Percentiles rank a stretch among this genome's conserved stretches.
phyloP scores from a whole-genome alignment of 2,888 invertebrate genomes.

The Chymomyza caudatula region DNA sequence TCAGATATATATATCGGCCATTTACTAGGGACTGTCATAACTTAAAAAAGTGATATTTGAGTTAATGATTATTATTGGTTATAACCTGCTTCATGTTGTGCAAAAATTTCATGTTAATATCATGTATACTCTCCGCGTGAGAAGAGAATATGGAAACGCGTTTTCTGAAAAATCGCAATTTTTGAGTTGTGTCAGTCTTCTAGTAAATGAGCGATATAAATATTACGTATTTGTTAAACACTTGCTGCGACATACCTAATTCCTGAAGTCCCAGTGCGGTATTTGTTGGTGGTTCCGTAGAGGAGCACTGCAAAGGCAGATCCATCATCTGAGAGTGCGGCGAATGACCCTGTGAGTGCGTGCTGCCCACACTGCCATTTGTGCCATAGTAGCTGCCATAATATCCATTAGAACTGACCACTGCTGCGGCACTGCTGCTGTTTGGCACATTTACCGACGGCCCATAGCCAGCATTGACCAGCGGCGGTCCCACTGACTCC shows the following conservation, averaged over 20 bases:
- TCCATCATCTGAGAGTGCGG: slow-evolving; percentile 78
- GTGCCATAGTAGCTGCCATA: slow-evolving; percentile 76
- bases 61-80: no score
- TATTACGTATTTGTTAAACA: no score
- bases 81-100: no score
- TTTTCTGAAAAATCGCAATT: no score
- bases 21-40: no score
- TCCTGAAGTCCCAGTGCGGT: slow-evolving; percentile 78
- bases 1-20: no score
- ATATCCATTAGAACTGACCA: slow-evolving; percentile 66
- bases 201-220: no score
- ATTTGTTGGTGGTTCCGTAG: slow-evolving; percentile 77
- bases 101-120: no score
- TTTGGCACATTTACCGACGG: slow-evolving; percentile 69
- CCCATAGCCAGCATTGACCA: slow-evolving; percentile 64
- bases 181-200: no score
- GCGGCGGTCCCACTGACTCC: slow-evolving; percentile 43
- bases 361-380: slow-evolving; percentile 72
- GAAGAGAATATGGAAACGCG: no score
- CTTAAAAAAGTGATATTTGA: no score
- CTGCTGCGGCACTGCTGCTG: slow-evolving; percentile 51
- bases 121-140: no score
- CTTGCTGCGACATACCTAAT: slow-evolving; percentile 70
- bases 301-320: slow-evolving; percentile 77
- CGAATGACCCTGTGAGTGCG: slow-evolving; percentile 74